Evolutionary conservation across 1,140 invertebrate genomes (phyloP), one percentile per base, ranked within the genome.

Genomic region (Thaumetopoea pityocampa): DNA sequence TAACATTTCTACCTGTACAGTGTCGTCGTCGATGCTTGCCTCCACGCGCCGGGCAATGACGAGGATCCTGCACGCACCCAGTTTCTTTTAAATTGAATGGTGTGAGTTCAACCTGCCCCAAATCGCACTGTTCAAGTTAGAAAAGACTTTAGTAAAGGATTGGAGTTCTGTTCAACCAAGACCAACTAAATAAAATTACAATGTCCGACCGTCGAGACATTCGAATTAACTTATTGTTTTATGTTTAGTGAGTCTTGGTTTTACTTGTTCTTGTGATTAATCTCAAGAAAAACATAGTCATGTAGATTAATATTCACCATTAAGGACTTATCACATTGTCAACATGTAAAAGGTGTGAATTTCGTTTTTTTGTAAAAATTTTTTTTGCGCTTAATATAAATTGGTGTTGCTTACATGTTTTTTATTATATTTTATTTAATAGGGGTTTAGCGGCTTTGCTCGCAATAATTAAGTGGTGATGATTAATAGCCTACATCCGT

Each of bases 171-270:
- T 84, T 83, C 79, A 78, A 81, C 82, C 81, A 85, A 85, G 84
- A 85, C 80, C 76, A 66, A 86, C 80, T 86, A 85, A 83, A 86
- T 85, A 74, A 61, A 67, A 72, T 68, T 64, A 61, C 54, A 61
- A 62, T 67, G 69, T 66, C 71, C 58, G 30, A 47, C 34, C 47
- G 57, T 56, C 56, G 48, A 55, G 65, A 45, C 67, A 58, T 54
- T 45, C 38, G 55, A 56, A 5, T 67, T 59, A 42, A 57, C 54
- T 36, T 67, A 52, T 73, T 69, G 61, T 67, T 78, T 82, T 81
- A 58, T 81, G 79, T 85, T 85, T 85, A 85, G 84, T 85, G 71
- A 73, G 80, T 86, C 84, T 86, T 84, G 84, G 81, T 86, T 84
- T 74, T 82, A 82, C 78, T 66, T 67, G 46, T 70, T 62, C 68